Conservation (phyloP, 2,113 vertebrate genomes). For the Catagonus wagneri region DNA sequence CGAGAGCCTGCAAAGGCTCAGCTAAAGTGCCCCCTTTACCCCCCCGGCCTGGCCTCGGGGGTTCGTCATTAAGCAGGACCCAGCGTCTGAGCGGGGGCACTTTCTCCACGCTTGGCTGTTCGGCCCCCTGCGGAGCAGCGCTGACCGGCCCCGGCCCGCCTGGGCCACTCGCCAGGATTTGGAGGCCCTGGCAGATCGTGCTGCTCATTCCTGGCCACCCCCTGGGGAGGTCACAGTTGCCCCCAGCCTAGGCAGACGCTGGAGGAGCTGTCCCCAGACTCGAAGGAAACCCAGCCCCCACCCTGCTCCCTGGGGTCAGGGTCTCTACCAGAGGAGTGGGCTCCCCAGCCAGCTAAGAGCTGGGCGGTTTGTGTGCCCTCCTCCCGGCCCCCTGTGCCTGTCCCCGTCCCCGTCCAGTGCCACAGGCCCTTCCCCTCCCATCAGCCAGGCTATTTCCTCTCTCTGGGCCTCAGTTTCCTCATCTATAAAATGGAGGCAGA, state of each 20-base stretch:
- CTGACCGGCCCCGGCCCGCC: neutral
- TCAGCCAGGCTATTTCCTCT: neutral
- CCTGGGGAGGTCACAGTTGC: neutral
- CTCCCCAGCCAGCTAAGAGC: neutral
- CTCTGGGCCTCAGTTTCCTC: neutral
- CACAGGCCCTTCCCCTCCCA: neutral
- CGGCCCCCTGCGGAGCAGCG: rapidly evolving
- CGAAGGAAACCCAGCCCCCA: neutral
- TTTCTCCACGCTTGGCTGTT: neutral
- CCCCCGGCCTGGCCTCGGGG: neutral
- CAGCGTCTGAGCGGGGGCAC: neutral
- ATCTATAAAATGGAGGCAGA: neutral
- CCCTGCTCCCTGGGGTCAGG: neutral
- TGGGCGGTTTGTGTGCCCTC: neutral
- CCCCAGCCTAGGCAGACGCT: neutral
- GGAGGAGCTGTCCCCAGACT: neutral
- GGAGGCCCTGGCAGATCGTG: neutral
- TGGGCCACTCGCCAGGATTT: neutral
- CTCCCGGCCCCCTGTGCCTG: neutral
- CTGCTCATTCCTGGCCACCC: neutral
- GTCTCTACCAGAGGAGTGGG: neutral
- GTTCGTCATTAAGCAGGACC: neutral
- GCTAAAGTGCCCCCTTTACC: too few species aligned
- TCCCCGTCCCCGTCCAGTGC: neutral
- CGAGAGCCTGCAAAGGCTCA: neutral